A percentile compares a stretch with the other conserved stretches of the same genome.
Conservation (phyloP, 2,113 vertebrate species). For the Corydoras maculifer region DNA sequence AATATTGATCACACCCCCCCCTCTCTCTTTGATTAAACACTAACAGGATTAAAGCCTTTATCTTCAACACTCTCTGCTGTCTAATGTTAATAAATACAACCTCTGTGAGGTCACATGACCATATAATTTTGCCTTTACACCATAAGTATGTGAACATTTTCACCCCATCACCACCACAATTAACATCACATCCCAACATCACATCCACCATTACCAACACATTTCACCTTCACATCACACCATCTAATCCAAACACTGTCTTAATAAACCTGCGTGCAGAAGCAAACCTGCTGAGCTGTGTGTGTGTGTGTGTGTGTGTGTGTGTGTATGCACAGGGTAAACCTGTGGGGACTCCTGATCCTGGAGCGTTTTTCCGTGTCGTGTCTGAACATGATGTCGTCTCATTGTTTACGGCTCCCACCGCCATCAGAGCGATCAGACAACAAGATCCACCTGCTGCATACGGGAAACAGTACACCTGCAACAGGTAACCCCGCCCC, state of each 20-base stretch:
- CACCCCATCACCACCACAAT: no score
- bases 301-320: conserved; percentile 13
- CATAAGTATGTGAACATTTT: no score
- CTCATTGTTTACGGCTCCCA: conserved; percentile 88
- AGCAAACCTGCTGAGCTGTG: not conserved
- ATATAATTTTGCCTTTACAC: no score
- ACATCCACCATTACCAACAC: no score
- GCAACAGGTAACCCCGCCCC: conserved; percentile 71
- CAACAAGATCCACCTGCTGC: conserved; percentile 84
- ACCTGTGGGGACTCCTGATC: conserved; percentile 90
- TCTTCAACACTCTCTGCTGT: no score
- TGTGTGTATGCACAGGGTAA: conserved; percentile 75
- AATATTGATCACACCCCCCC: not conserved
- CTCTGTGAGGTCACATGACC: no score
- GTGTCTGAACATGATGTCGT: conserved; percentile 80
- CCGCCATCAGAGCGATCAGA: conserved; percentile 89
- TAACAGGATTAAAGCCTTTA: no score
- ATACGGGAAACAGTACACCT: conserved; percentile 69
- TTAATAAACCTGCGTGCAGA: no score
- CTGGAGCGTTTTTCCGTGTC: conserved; percentile 89
- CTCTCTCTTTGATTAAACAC: conserved; percentile 12
- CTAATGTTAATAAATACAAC: no score
- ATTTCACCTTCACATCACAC: no score
- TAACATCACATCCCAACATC: no score
- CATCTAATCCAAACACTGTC: no score